Evolutionary conservation across 2,888 invertebrate species (phyloP), one percentile per base, ranked within the genome.

Genomic region (Drosophila aldrichi): DNA sequence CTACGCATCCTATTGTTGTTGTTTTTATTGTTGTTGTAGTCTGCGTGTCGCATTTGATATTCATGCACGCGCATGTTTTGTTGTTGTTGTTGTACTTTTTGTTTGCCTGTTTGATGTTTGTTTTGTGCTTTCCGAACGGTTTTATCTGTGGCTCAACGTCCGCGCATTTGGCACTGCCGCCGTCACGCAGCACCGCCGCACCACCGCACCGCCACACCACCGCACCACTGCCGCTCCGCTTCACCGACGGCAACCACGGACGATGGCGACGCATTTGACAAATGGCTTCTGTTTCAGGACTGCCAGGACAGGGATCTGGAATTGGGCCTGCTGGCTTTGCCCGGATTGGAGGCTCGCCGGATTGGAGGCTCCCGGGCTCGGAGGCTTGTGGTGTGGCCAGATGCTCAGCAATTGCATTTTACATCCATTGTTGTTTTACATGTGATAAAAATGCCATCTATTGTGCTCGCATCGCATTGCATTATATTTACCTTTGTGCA

Each of bases 81-180:
- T 81, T 77, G 70, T 18, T 66, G 51, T 55, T 77, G 55, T 61
- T 84, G 70, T 84, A 65, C 70, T 84, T 90, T 84, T 90, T 85
- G 90, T 81, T 81, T 88, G 80, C 81, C 79, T 81, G 83, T 91
- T 91, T 91, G 89, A 89, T 85, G 85, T 85, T 85, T 85, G 85
- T 90, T 85, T 90, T 85, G 88, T 88, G 88, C 89, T 87, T 90
- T 87, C 81, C 90, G 89, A 83, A 90, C 85, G 88, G 85, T 90
- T 90, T 85, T 85, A 85, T 85, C 85, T 87, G 88, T 87, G 81
- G 90, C 84, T 84, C 84, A 90, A 87, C 83, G 84, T 84, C 81
- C 87, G 82, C 76, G 83, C 89, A 79, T 82, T 82, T 82, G 79
- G 70, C 64, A 38, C 46, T 55, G 59, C 61, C 54, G 60, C 68